A percentile compares a stretch with the other conserved stretches of the same genome.
These are phyloP conservation scores for Erebia palarica DNA, from an alignment of 2,888 invertebrate species.

Conservation along the genomic window DNA sequence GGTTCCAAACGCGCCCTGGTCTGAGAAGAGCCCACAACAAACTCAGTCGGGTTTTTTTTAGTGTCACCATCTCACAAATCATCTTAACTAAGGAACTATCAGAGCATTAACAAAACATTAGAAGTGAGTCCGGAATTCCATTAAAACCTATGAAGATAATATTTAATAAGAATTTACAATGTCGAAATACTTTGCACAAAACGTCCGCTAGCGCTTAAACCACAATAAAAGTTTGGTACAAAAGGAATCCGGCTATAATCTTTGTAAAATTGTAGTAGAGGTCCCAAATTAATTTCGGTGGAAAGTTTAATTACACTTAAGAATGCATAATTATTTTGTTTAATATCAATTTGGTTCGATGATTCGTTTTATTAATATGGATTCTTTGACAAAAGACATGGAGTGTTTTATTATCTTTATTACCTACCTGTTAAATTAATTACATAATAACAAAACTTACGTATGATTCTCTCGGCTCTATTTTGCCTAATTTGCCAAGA, in stretches of 20 bases:
- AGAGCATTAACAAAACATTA: no score
- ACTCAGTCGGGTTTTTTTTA: no score
- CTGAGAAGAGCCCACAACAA: no score
- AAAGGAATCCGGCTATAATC: constrained; percentile 38
- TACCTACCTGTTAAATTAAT: no score
- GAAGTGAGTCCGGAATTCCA: background rate
- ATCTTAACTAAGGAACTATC: no score
- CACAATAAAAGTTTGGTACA: constrained; percentile 28
- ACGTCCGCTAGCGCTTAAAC: background rate
- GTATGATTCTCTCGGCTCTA: no score
- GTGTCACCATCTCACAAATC: no score
- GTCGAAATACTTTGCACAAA: background rate
- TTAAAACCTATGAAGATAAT: background rate
- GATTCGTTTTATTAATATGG: background rate
- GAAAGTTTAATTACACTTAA: background rate
- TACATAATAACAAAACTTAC: no score
- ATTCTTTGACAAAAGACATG: no score
- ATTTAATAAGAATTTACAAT: background rate
- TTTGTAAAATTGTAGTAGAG: constrained; percentile 10
- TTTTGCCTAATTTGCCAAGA: no score
- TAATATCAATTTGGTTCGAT: constrained; percentile 5
- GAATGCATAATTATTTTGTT: constrained; percentile 4
- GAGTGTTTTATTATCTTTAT: no score
- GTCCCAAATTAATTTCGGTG: constrained; percentile 18
- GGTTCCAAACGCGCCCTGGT: no score